Conservation (phyloP, 2,797 vertebrate genomes). For the Danio aesculapii region DNA sequence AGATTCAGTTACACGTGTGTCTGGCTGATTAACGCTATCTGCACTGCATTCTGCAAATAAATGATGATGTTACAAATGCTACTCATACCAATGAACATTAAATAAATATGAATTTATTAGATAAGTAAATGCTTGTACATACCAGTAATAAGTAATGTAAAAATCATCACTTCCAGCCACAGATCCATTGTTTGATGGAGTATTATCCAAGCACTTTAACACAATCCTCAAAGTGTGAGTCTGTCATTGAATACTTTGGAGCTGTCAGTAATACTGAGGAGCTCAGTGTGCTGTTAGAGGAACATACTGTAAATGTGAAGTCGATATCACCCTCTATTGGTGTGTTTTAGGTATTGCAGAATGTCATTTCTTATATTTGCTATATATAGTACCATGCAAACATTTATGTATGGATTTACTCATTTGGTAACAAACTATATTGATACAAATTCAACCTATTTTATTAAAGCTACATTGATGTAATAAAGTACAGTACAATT, state of each 20-base stretch:
- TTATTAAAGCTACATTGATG: too few relatives aligned
- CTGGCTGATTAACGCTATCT: background rate
- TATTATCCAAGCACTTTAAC: background rate
- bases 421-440: background rate
- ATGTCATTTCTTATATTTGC: background rate
- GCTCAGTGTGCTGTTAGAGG: background rate
- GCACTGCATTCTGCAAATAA: slow-evolving; percentile 11
- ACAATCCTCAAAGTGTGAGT: background rate
- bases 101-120: background rate
- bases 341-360: background rate
- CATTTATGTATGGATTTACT: background rate
- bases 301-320: background rate
- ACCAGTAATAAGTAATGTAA: background rate
- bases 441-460: background rate
- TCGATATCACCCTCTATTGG: background rate
- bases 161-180: background rate
- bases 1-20: background rate
- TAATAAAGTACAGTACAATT: background rate
- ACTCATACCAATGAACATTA: background rate
- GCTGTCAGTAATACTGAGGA: background rate
- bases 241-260: background rate
- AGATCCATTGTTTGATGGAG: background rate
- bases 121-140: background rate
- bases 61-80: background rate
- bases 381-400: background rate